Evolutionary conservation across 1,140 invertebrate genomes (phyloP).

Genomic region (Euura saliciscinereae): DNA sequence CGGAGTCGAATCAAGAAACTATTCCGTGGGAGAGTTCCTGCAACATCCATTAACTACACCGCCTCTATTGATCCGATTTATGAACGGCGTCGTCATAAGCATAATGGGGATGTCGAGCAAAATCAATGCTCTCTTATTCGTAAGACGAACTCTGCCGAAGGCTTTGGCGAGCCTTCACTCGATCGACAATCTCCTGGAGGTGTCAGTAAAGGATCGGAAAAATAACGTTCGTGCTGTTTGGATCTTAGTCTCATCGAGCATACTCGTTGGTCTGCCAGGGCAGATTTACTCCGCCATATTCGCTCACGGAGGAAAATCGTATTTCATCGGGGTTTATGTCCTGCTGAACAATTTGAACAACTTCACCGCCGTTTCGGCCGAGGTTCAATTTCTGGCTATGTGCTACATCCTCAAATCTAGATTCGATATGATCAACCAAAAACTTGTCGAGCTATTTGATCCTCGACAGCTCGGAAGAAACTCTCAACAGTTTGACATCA

Average conservation of each 20-base stretch:
- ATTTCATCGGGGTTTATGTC: not conserved
- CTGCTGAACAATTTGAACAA: constrained; percentile 7
- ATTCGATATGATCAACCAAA: not conserved
- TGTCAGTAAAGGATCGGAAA: not conserved
- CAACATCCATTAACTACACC: not conserved
- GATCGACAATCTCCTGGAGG: not conserved
- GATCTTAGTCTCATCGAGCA: not conserved
- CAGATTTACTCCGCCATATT: constrained; percentile 7
- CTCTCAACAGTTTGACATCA: not conserved
- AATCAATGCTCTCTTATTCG: not conserved
- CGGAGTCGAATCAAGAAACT: not conserved
- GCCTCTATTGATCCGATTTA: constrained; percentile 1
- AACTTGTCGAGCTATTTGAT: not conserved
- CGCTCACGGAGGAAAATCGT: not conserved
- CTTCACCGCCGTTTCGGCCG: not conserved
- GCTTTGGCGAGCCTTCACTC: not conserved
- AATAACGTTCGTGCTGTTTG: not conserved
- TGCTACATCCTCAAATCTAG: constrained; percentile 1
- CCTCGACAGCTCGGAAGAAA: not conserved
- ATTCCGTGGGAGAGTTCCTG: not conserved
- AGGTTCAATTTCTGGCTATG: constrained; percentile 6
- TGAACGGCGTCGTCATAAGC: not conserved
- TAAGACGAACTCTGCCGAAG: not conserved
- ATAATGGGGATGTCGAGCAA: not conserved
- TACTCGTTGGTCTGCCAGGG: not conserved